Base-by-base conservation (phyloP, 1,140 invertebrate genomes). In the Eubasilissa regina region DNA sequence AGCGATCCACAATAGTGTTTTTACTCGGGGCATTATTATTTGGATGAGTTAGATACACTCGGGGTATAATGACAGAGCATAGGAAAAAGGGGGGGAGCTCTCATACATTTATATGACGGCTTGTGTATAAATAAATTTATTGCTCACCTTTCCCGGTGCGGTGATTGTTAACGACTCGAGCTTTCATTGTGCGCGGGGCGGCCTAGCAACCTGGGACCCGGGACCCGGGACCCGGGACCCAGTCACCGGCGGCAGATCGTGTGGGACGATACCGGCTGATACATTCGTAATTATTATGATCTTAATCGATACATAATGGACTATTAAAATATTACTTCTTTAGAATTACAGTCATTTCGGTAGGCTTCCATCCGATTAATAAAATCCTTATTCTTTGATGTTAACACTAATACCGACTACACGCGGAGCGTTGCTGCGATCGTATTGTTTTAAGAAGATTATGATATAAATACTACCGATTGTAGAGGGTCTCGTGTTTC, bases 51-150 rank as follows among this genome's bases (percentile, higher is more conserved):
- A 75, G 78, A 74, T 79, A 75, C 47, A 73, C 74, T 19, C 60
- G 78, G 64, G 53, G 74, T 79, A 73, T 17, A 70, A 78, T 55
- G 58, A 78, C 15, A 48, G 45, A 4, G 43, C 12, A 17, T 55
- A 21, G 55, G 25, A 58, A 56, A 68, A 70, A 68, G 15, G 45
- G 43, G 73, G 70, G 73, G 47, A 68, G 73, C 78, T 47, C 35
- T 25, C 51, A 35, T 51, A 45, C 56, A 66, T 53, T 66, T 53
- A 53, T 77, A 66, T 66, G 75, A 53, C 73, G 72, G 48, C 60
- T 25, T 55, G 51, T 62, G 80, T 78, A 75, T 81, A 81, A 78
- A 78, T 81, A 81, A 78, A 81, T 81, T 81, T 81, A 81, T 81
- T 75, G 76, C 80, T 60, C 73, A 75, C 80, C 80, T 81, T 78